These are phyloP conservation scores for Otus sunia DNA, from an alignment of 2,113 vertebrate genomes.

Conservation along the genomic window DNA sequence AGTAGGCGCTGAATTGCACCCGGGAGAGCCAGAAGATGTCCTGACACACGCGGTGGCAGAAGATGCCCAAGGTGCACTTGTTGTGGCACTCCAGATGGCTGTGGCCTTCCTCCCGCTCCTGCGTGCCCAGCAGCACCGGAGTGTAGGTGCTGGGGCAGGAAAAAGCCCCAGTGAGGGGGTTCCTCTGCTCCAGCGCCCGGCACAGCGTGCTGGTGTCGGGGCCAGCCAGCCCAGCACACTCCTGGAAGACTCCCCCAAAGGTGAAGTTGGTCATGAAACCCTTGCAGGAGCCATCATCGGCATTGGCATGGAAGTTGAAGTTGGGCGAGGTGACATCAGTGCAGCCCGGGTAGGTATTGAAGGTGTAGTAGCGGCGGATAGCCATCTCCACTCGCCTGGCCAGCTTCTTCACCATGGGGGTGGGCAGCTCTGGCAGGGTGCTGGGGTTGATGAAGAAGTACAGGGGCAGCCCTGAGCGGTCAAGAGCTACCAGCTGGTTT, in stretches of 20 bases:
- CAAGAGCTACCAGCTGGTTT: constrained; percentile 89
- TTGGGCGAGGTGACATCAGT: constrained; percentile 76
- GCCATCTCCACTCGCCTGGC: constrained; percentile 72
- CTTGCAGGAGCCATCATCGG: constrained; percentile 81
- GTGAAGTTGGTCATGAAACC: constrained; percentile 83
- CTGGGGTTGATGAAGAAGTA: constrained; percentile 78
- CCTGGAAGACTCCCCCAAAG: constrained; percentile 87
- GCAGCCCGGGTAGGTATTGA: constrained; percentile 88
- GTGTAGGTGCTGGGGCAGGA: constrained; percentile 77
- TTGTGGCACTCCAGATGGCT: constrained; percentile 75
- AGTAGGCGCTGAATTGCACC: constrained; percentile 79
- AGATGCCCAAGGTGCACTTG: constrained; percentile 19
- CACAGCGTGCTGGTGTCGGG: constrained; percentile 65
- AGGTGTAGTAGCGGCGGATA: constrained; percentile 79
- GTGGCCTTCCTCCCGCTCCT: constrained; percentile 79
- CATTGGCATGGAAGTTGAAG: constrained; percentile 91
- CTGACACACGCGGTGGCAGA: constrained; percentile 74
- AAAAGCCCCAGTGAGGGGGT: constrained; percentile 78
- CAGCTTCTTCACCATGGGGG: constrained; percentile 77
- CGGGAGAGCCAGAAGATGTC: constrained; percentile 75
- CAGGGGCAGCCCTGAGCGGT: constrained; percentile 85
- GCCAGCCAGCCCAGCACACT: constrained; percentile 61
- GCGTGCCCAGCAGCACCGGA: constrained; percentile 71
- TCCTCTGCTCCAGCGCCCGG: constrained; percentile 77
- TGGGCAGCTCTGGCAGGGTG: constrained; percentile 79